phyloP scores from a whole-genome alignment of 2,797 vertebrate species.

The Pogoniulus pusillus region DNA sequence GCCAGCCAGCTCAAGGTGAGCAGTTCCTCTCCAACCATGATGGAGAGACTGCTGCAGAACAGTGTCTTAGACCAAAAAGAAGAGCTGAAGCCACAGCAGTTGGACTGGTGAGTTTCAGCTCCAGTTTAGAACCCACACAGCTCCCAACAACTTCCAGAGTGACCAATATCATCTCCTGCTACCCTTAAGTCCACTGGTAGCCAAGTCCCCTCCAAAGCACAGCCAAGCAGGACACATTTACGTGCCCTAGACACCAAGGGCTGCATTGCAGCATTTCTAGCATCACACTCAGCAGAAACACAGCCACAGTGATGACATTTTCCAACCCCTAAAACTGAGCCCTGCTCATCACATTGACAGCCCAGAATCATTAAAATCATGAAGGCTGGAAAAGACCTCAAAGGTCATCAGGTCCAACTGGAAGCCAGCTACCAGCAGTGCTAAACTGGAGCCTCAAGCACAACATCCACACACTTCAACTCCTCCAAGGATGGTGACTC shows the following conservation, averaged over 20 bases:
- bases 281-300: background rate
- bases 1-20: background rate
- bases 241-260: background rate
- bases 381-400: too few species aligned
- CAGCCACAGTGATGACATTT: background rate
- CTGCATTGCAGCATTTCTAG: background rate
- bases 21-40: fast-evolving
- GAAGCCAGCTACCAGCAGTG: too few species aligned
- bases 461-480: too few species aligned
- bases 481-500: too few species aligned
- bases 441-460: too few species aligned
- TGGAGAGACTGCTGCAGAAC: fast-evolving
- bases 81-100: background rate
- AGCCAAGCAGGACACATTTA: background rate
- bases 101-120: background rate
- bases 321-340: background rate
- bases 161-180: background rate
- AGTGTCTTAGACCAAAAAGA: background rate
- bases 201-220: too few species aligned
- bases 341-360: background rate
- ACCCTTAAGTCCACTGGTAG: background rate
- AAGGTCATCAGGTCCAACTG: too few species aligned
- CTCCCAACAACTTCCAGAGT: fast-evolving
- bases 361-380: too few species aligned
- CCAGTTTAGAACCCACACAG: background rate